Percentiles rank a stretch among this genome's conserved stretches.
phyloP scores from a whole-genome alignment of 2,888 invertebrate species.

The Spilarctia lutea region DNA sequence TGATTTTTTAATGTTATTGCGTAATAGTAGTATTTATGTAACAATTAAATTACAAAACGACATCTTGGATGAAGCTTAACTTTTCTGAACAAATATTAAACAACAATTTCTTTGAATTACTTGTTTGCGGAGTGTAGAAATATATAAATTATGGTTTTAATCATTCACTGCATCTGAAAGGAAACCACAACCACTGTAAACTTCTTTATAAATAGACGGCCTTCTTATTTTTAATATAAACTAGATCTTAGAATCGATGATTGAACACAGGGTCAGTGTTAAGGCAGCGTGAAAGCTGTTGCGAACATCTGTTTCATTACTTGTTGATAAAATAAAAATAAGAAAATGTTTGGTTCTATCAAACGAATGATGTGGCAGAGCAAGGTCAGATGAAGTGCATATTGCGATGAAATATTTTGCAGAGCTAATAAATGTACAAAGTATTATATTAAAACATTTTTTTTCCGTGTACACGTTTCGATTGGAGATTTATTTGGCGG shows the following conservation, averaged over 20 bases:
- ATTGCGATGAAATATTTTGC: background rate
- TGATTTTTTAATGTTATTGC: too few relatives aligned
- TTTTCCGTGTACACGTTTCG: background rate
- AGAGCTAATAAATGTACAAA: background rate
- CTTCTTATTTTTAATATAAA: background rate
- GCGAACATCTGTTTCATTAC: background rate
- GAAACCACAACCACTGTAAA: background rate
- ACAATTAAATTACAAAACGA: too few relatives aligned
- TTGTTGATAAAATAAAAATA: background rate
- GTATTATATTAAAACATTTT: background rate
- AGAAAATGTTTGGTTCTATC: background rate
- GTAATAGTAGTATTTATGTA: too few relatives aligned
- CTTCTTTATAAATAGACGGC: background rate
- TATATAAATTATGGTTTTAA: background rate
- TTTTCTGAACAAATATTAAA: background rate
- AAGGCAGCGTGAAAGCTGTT: background rate
- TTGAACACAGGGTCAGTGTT: background rate
- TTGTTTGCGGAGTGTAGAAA: background rate
- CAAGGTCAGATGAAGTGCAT: background rate
- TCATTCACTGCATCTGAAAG: background rate
- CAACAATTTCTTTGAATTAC: background rate
- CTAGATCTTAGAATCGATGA: background rate
- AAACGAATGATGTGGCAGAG: background rate
- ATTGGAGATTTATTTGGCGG: background rate
- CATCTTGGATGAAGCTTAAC: background rate